Percentiles rank a stretch among this genome's conserved stretches.
Conservation (phyloP, 2,797 vertebrate species). For the Rhinatrema bivittatum region DNA sequence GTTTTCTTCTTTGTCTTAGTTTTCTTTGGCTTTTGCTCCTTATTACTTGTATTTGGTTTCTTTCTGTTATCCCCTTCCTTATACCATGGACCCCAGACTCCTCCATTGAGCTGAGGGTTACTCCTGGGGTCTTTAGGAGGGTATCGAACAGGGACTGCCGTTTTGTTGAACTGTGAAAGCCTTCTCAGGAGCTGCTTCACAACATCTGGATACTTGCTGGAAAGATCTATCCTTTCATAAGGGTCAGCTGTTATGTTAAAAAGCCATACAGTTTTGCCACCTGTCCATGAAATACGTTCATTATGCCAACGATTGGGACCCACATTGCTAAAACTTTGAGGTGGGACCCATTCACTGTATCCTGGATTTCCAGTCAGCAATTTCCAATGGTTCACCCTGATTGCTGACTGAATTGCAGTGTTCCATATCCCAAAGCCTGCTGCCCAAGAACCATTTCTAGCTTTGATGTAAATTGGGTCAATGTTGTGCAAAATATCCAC, state of each 20-base stretch:
- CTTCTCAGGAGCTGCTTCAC: conserved; percentile 82
- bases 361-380: conserved; percentile 88
- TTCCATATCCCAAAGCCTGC: conserved; percentile 92
- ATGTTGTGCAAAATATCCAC: conserved; percentile 95
- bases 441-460: conserved; percentile 87
- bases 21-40: conserved; percentile 51
- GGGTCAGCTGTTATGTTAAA: conserved; percentile 95
- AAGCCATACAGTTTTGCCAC: conserved; percentile 88
- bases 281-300: conserved; percentile 72
- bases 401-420: conserved; percentile 85
- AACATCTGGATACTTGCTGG: conserved; percentile 70
- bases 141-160: conserved; percentile 85
- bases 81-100: conserved; percentile 95
- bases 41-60: conserved; percentile 52
- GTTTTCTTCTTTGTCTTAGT: conserved; percentile 40
- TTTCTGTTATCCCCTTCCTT: conserved; percentile 68
- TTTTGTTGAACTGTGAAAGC: conserved; percentile 82
- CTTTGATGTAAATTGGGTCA: conserved; percentile 86
- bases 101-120: conserved; percentile 88
- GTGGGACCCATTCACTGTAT: conserved; percentile 92
- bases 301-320: conserved; percentile 82
- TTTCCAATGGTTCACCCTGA: conserved; percentile 90
- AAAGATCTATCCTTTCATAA: conserved; percentile 87
- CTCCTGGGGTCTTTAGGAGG: conserved; percentile 87
- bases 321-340: conserved; percentile 84